Base-by-base conservation (phyloP, 2,888 invertebrate genomes). In the Plusia festucae region DNA sequence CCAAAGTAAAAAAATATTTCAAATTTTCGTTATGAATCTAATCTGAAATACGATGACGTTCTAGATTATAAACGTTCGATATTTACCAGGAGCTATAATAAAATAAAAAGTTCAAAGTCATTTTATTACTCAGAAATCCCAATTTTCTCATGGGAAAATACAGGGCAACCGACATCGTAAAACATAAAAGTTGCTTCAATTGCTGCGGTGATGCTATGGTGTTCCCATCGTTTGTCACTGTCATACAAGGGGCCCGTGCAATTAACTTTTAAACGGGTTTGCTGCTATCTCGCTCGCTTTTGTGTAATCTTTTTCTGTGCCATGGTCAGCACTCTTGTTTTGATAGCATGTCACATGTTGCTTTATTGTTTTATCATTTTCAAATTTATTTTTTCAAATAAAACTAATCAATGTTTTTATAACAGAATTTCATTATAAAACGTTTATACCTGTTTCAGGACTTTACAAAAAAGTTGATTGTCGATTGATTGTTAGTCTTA, bases 81-180 rank as follows among this genome's bases (percentile, higher is more conserved):
- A 54, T 55, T 72, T 27, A 55, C 56, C 62, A 27, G 0, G 15
- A 64, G 55, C 11, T 53, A 51, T 34, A 27, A 20, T 27, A 49
- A 56, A 67, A 64, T 56, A 65, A 68, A 67, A 74, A 81, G 65
- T 74, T 81, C 71, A 52, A 65, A 77, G 67, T 70, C 66, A 64
- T 77, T 73, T 70, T 65, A 65, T 75, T 70, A 56, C 44, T 27
- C 54, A 34, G 32, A 69, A 66, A 60, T 64, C 61, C 30, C 64
- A 70, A 44, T 64, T 78, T 73, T 69, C 58, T 60, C 51, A 53
- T 62, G 57, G 66, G 68, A 64, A 65, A 64, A 65, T 54, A 34
- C 30, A 27, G 54, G 30, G 57, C 18, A 46, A 46, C 34, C 54
- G n/a, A 51, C 53, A 57, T 62, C 32, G 51, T 64, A 62, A 61